A percentile compares a stretch with the other conserved stretches of the same genome.
Evolutionary conservation across 2,797 vertebrate species (phyloP).

Genomic region (Falco cherrug): DNA sequence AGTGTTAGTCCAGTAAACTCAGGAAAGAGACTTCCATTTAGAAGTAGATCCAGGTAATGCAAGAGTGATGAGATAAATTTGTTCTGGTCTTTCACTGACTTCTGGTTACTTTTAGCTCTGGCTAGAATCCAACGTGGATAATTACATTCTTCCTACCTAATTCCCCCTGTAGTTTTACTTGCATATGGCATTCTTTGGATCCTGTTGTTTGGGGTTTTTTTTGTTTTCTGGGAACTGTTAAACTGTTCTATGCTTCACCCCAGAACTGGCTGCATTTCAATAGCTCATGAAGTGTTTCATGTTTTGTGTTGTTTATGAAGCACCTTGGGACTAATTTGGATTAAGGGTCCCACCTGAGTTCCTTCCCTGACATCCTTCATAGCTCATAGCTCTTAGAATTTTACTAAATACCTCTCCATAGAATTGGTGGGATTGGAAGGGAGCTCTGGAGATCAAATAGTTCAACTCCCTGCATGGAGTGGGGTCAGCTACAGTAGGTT

Average conservation of each 20-base stretch:
- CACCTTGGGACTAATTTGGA: neutral
- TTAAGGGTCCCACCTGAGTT: neutral
- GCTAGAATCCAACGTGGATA: slow-evolving; percentile 10
- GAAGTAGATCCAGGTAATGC: neutral
- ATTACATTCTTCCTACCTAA: slow-evolving; percentile 40
- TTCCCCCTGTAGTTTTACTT: slow-evolving; percentile 15
- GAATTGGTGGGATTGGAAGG: neutral
- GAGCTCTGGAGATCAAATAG: neutral
- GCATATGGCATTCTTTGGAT: slow-evolving; percentile 31
- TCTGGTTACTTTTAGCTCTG: slow-evolving; percentile 30
- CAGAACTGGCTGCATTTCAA: slow-evolving; percentile 14
- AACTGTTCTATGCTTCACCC: neutral
- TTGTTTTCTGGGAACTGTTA: neutral
- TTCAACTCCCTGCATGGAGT: neutral
- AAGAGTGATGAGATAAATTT: slow-evolving; percentile 19
- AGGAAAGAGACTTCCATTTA: neutral
- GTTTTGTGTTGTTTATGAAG: neutral
- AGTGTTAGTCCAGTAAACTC: neutral
- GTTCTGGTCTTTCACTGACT: slow-evolving; percentile 28
- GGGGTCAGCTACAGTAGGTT: neutral
- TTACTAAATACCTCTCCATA: neutral
- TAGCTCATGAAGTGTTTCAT: neutral
- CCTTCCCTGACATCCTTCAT: neutral
- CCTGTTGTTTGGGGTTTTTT: neutral
- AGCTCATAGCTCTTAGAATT: neutral